Evolutionary conservation across 2,113 vertebrate species (phyloP), one percentile per base, ranked within the genome.

Genomic region (Suncus etruscus): DNA sequence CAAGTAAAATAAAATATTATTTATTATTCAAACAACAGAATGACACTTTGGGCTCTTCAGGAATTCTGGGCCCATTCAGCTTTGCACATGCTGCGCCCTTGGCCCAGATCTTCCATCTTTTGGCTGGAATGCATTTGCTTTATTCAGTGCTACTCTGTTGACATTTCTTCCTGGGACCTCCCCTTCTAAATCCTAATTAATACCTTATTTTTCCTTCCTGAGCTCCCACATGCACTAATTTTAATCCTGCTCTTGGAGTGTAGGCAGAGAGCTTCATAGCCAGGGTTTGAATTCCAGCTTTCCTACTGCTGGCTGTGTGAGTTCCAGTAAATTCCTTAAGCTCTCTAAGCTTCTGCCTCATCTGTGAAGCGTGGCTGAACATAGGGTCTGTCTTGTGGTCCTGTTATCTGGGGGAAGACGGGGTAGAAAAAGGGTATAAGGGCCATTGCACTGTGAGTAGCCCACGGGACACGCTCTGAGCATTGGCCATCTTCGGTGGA

Each of bases 311-410:
- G 58, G 51, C 32, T 87, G 29, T 85, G 58, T 91, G 75, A 63
- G 25, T n/a, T 90, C 47, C 66, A 20, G 29, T 31, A 63, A 91
- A 51, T 81, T 31, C 66, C 48, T 90, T 68, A 31, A 32, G 24
- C 39, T 93, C 83, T 83, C 78, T 91, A 87, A 86, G 45, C 65
- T 77, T 31, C 39, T 69, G 6, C 22, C 24, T 83, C 18, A 48
- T 78, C 47, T 72, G 18, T 83, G 25, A 75, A 72, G 24, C 25
- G 11, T 31, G 39, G 39, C 54, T 82, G 29, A 24, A 66, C 18
- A 25, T 12, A 45, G 29, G 18, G 27, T n/a, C 31, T 50, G 14
- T 8, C 5, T 80, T 63, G 18, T 3, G 39, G 8, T 22, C 9
- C 18, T 4, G 3, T 70, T 87, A 20, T 84, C 20, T n/a, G 75